phyloP scores from a whole-genome alignment of 2,113 vertebrate species.

The Gadus macrocephalus region DNA sequence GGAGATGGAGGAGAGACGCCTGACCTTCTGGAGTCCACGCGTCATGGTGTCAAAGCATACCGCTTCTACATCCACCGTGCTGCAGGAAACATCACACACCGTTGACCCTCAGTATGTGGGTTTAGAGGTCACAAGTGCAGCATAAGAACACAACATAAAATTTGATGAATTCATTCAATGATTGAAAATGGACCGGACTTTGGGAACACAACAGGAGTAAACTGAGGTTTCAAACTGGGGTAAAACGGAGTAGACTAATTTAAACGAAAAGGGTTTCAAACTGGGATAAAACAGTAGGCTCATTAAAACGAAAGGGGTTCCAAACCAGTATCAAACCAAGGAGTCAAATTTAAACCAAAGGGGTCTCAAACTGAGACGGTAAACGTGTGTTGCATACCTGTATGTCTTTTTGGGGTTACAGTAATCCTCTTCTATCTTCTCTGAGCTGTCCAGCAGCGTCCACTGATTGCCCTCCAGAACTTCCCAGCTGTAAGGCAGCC shows the following conservation, averaged over 20 bases:
- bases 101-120: neutral
- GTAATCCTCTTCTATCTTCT: constrained; percentile 65
- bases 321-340: too few species aligned
- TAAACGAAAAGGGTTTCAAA: too few species aligned
- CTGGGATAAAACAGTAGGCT: too few species aligned
- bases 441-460: constrained; percentile 53
- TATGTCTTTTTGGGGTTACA: constrained; percentile 57
- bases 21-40: constrained; percentile 2
- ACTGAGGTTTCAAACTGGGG: neutral
- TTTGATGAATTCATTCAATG: neutral
- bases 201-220: too few species aligned
- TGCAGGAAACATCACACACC: neutral
- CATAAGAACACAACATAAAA: neutral
- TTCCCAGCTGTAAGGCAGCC: constrained; percentile 71
- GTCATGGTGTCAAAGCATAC: constrained; percentile 69
- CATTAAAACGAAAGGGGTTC: too few species aligned
- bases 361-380: too few species aligned
- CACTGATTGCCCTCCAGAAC: constrained; percentile 46
- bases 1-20: constrained; percentile 61
- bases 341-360: too few species aligned
- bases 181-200: neutral
- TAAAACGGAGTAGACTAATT: too few species aligned
- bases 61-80: constrained; percentile 6
- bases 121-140: neutral
- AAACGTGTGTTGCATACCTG: constrained; percentile 48